A percentile compares a stretch with the other conserved stretches of the same genome.
These are phyloP conservation scores for Trachelus troglodyta DNA, from an alignment of 2,888 invertebrate species.

Conservation along the genomic window DNA sequence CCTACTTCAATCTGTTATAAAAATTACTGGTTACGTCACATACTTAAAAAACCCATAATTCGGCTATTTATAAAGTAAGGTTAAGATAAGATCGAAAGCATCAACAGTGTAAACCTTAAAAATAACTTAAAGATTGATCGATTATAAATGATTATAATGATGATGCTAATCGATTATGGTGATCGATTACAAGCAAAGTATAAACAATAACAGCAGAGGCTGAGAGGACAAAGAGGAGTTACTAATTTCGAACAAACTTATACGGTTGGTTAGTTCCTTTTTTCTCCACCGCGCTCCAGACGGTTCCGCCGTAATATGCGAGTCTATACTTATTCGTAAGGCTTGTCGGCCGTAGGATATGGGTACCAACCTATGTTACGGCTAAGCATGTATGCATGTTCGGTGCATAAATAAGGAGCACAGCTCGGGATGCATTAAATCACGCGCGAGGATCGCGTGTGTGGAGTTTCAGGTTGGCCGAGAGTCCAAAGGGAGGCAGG, in stretches of 20 bases:
- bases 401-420: constrained; percentile 64
- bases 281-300: constrained; percentile 39
- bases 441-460: constrained; percentile 58
- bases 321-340: constrained; percentile 36
- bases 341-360: constrained; percentile 48
- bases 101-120: not conserved
- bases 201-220: not conserved
- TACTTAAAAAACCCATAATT: not conserved
- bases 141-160: not conserved
- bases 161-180: not conserved
- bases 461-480: constrained; percentile 23
- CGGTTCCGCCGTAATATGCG: constrained; percentile 49
- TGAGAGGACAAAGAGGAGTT: constrained; percentile 45
- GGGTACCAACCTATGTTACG: constrained; percentile 51
- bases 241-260: constrained; percentile 57
- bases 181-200: not conserved
- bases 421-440: constrained; percentile 62
- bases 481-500: not conserved
- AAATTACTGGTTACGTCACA: not conserved
- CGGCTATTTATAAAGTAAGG: too few species aligned
- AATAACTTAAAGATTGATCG: not conserved
- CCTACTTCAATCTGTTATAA: not conserved
- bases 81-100: too few species aligned
- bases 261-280: constrained; percentile 32
- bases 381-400: constrained; percentile 59